Base-by-base conservation (phyloP, 2,888 invertebrate species). In the Xanthia togata region DNA sequence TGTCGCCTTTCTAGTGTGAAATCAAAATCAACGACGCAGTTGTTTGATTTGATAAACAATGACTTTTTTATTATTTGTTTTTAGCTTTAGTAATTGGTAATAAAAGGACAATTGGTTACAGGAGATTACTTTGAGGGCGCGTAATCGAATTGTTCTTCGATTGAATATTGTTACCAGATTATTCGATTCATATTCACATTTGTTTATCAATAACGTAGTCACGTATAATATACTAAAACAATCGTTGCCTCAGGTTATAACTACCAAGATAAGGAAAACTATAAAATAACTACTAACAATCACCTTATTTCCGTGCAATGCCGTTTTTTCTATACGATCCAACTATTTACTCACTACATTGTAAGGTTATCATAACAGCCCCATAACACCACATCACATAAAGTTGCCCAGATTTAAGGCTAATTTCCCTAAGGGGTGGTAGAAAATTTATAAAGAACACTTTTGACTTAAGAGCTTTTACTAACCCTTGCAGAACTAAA, bases 361-460 rank as follows among this genome's bases (percentile, higher is more conserved):
- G 9, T 63, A 70, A 64, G 68, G 64, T 73, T 79, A 73, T 79
- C 65, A 73, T 75, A 80, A 73, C n/a, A 67, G 62, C 47, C 44
- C 57, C 70, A 80, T 75, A 83, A 75, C 70, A 74, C 50, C 75
- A 65, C 53, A 68, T 82, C 67, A 76, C 70, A 65, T 57, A 86
- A 79, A 74, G 26, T 73, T 71, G 47, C 76, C 69, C 41, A 70
- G 73, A 83, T 80, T 87, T 85, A 78, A 76, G 64, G 68, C 74
- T 83, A 80, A 87, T 86, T 86, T 87, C 88, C 86, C 86, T 26
- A 59, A 80, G 81, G 86, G 69, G 62, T 38, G 75, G 80, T 82
- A 75, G 31, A 71, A 79, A 85, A 85, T 70, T 68, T 77, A 75
- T 79, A 78, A 78, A 79, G 75, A 76, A 80, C 67, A 78, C 59